Evolutionary conservation across 2,888 invertebrate genomes (phyloP).

Genomic region (Pseudococcus longispinus): DNA sequence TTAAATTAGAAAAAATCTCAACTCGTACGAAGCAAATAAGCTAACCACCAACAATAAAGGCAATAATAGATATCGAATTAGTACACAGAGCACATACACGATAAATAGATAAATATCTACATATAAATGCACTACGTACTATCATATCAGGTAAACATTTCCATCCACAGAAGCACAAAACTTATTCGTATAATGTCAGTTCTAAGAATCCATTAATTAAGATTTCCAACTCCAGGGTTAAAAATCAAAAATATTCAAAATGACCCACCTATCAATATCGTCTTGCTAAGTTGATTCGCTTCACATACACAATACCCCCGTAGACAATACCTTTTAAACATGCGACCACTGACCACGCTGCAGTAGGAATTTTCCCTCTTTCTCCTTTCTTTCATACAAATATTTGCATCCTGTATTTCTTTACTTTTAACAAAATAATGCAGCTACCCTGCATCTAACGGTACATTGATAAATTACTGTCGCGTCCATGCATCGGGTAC

Average conservation of each 20-base stretch:
- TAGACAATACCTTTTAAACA: not conserved
- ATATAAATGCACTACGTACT: not conserved
- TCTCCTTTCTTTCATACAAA: not conserved
- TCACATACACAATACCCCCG: not conserved
- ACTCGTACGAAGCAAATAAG: too few species aligned
- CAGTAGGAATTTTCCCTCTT: not conserved
- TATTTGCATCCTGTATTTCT: slow-evolving; percentile 18
- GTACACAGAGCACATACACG: not conserved
- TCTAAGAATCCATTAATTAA: slow-evolving; percentile 28
- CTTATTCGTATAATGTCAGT: not conserved
- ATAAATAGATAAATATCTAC: not conserved
- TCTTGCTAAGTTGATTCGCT: not conserved
- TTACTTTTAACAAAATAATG: not conserved
- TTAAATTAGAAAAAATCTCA: too few species aligned
- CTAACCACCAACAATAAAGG: too few species aligned
- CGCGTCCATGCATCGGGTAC: not conserved
- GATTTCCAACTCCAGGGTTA: not conserved
- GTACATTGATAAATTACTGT: slow-evolving; percentile 25
- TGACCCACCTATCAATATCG: not conserved
- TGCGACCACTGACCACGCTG: not conserved
- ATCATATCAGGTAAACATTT: not conserved
- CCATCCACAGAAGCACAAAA: not conserved
- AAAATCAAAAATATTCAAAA: slow-evolving; percentile 7
- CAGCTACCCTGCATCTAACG: not conserved
- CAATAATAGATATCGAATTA: not conserved